A percentile compares a stretch with the other conserved stretches of the same genome.
Conservation (phyloP, 2,888 invertebrate genomes). For the Fragum whitleyi region DNA sequence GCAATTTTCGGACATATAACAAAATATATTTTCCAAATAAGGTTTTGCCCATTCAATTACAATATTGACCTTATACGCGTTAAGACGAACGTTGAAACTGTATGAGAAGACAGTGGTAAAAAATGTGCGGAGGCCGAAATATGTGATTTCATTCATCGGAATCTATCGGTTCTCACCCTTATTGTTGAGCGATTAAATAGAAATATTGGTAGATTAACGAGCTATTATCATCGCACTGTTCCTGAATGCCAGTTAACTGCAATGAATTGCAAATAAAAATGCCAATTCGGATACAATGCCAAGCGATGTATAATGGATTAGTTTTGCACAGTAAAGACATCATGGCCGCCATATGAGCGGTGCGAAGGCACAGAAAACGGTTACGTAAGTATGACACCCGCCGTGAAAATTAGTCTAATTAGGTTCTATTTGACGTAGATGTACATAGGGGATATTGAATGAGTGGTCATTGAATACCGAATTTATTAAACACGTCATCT, state of each 20-base stretch:
- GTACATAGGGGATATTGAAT: too few species aligned
- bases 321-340: constrained; percentile 35
- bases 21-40: too few species aligned
- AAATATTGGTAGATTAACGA: constrained; percentile 24
- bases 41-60: too few species aligned
- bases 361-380: constrained; percentile 21
- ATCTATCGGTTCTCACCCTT: neutral
- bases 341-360: constrained; percentile 21
- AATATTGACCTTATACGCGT: too few species aligned
- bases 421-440: constrained; percentile 17
- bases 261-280: constrained; percentile 59
- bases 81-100: too few species aligned
- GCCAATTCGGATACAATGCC: constrained; percentile 47
- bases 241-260: constrained; percentile 47
- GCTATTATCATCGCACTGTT: constrained; percentile 21
- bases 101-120: neutral
- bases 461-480: too few species aligned
- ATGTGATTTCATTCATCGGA: neutral
- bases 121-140: neutral
- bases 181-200: constrained; percentile 25
- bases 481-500: too few species aligned
- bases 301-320: constrained; percentile 48
- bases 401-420: constrained; percentile 39
- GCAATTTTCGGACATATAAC: too few species aligned
- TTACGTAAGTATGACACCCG: constrained; percentile 44